A percentile compares a stretch with the other conserved stretches of the same genome.
These are phyloP conservation scores for Phrynocephalus versicolor DNA, from an alignment of 2,113 vertebrate genomes.

Conservation along the genomic window DNA sequence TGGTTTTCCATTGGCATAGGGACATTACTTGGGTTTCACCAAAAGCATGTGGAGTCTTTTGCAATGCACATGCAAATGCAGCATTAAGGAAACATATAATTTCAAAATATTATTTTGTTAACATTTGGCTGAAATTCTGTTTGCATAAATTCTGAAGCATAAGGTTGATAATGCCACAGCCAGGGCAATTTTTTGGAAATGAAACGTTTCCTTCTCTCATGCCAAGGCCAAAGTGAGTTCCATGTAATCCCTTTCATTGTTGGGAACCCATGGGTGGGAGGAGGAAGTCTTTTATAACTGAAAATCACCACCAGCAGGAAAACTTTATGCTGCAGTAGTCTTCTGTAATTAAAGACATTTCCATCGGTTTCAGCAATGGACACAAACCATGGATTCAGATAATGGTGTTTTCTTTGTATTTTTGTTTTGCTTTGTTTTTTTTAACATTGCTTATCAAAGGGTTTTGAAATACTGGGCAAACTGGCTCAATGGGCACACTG, in stretches of 20 bases:
- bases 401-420: background rate
- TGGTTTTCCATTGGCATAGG: background rate
- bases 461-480: background rate
- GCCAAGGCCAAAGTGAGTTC: too few species aligned
- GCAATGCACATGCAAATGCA: too few species aligned
- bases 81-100: background rate
- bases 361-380: background rate
- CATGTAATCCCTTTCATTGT: too few species aligned
- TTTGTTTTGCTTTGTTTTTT: background rate
- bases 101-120: background rate
- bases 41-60: too few species aligned
- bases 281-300: too few species aligned
- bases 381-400: slow-evolving; percentile 2
- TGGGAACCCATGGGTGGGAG: too few species aligned
- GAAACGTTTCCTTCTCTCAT: too few species aligned
- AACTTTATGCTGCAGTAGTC: too few species aligned
- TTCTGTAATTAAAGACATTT: background rate
- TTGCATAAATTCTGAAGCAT: too few species aligned
- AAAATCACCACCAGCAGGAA: too few species aligned
- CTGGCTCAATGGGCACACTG: background rate
- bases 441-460: background rate
- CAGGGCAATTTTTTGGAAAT: too few species aligned
- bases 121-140: background rate
- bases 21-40: background rate
- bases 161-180: too few species aligned